Base-by-base conservation (phyloP, 2,888 invertebrate species). In the Embidobia sp. region DNA sequence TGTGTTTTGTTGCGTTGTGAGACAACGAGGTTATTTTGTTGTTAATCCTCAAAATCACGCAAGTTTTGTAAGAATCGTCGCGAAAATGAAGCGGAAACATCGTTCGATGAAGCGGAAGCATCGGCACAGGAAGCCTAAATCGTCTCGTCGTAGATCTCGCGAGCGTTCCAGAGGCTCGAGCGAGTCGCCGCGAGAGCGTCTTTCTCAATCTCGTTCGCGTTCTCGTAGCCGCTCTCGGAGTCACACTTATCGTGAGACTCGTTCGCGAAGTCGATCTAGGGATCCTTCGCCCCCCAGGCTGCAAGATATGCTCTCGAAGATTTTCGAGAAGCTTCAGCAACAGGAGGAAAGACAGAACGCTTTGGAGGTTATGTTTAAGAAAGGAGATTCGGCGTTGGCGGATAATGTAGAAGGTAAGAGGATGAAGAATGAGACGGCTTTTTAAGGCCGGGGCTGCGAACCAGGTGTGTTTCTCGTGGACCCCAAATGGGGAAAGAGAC, bases 381-480 rank as follows among this genome's bases (percentile, higher is more conserved):
- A 29, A 29, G n/a, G 29, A 8, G 8, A 29, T 8, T 29, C 29
- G 6, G 2, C n/a, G 8, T 8, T 2, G 8, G 37, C 15, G 37
- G 37, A 16, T 2, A 7, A 15, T 5, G 16, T 2, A 27, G 29
- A 2, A 37, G 53, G 37, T 53, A 26, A 35, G 53, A 35, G n/a
- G 26, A 53, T n/a, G 31, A 26, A 37, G 37, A 11, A 8, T 37
- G 53, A 46, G 61, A 61, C 61, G 48, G 35, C 35, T 61, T 31
- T n/a, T 16, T 8, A 13, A 11, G 48, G 35, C 33, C 61, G 48
- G 48, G 61, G 61, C 61, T 22, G 26, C n/a, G 48, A 22, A 48
- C 61, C 37, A 61, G 61, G 48, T 48, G 48, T 22, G 42, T 46
- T 31, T 27, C 22, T 27, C 11, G 31, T 29, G 19, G 22, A 46